Evolutionary conservation across 2,888 invertebrate genomes (phyloP), one percentile per base, ranked within the genome.

Genomic region (Cerastoderma edule): DNA sequence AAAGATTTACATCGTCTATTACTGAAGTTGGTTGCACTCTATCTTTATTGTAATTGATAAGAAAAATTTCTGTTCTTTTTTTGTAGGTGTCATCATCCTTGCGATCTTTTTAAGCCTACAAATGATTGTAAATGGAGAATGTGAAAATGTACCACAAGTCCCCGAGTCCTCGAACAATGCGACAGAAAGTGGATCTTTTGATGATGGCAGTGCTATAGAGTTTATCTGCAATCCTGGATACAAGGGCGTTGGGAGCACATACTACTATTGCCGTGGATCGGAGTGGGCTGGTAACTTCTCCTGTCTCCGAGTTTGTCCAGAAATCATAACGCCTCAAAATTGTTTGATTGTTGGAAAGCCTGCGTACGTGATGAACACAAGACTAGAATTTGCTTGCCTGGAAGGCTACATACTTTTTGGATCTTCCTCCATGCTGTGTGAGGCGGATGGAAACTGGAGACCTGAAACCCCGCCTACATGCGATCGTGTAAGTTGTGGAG

Each of bases 401-500:
- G 53, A 64, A n/a, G 77, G 77, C 19, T 67, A 67, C 30, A 33
- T 28, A 27, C 27, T 72, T 13, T 8, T 30, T 1, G 77, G 77
- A 13, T 5, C 5, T 16, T n/a, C 33, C n/a, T n/a, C 10, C 10
- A 16, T 72, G 4, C 6, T 50, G 10, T 77, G 77, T 63, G 30
- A 69, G 28, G 19, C 24, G 8, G 63, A 77, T 67, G 72, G 77
- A 19, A 22, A 64, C 0, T 72, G 65, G 69, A 30, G 24, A 10
- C 72, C 72, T 4, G 1, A 5, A 0, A 8, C 33, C 0, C 44
- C 72, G 8, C 79, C 75, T 39, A 54, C 39, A n/a, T 79, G 79
- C 69, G n/a, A 48, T 13, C 67, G 67, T 3, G 68, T 60, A 2
- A 57, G n/a, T 50, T 79, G 79, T 69, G 66, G 66, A 24, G 63